These are phyloP conservation scores for Tetrax tetrax DNA, from an alignment of 2,113 vertebrate species.

Conservation along the genomic window DNA sequence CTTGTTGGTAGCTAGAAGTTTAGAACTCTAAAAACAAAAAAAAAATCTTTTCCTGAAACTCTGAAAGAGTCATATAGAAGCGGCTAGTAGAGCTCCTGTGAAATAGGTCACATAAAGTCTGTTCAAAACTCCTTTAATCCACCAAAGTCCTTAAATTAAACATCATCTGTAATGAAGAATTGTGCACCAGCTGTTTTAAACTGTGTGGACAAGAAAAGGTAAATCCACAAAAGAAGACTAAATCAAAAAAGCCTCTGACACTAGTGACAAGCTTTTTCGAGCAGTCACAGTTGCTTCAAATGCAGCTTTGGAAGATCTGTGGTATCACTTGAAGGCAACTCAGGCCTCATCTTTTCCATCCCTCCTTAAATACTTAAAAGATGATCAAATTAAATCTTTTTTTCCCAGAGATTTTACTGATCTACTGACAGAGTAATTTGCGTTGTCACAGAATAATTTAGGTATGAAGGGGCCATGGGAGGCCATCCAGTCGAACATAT, in stretches of 20 bases:
- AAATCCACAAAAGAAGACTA: not conserved
- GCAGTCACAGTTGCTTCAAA: not conserved
- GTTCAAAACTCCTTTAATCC: not conserved
- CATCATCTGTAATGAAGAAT: not conserved
- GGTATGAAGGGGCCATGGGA: not conserved
- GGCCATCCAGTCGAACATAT: not conserved
- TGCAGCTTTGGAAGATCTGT: not conserved
- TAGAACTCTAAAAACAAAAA: not conserved
- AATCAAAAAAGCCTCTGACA: not conserved
- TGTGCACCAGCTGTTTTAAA: not conserved
- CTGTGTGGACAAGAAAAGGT: not conserved
- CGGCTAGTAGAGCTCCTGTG: not conserved
- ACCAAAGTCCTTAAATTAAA: not conserved
- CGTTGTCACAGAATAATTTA: not conserved
- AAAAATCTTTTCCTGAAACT: not conserved
- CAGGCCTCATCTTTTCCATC: not conserved
- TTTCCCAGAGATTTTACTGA: not conserved
- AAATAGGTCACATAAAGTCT: not conserved
- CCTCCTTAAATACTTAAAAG: not conserved
- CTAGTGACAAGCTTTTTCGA: not conserved
- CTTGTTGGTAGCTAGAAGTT: not conserved
- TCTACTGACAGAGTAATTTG: not conserved
- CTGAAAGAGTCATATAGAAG: not conserved
- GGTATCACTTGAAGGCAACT: not conserved
- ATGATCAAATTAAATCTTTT: not conserved